A percentile compares a stretch with the other conserved stretches of the same genome.
Conservation (phyloP, 2,888 invertebrate genomes). For the Copidosoma aretas region DNA sequence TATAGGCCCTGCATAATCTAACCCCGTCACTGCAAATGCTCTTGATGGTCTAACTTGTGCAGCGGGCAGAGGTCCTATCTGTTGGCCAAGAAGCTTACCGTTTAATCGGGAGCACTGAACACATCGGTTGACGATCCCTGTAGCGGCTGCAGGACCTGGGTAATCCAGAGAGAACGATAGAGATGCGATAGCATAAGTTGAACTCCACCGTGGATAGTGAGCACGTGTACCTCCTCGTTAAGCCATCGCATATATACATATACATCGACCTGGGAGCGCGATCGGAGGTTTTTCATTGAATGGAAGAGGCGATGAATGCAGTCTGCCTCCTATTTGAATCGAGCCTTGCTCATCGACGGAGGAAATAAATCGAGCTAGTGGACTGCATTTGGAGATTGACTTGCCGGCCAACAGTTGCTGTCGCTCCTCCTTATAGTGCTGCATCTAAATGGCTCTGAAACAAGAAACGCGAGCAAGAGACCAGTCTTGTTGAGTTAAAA, state of each 20-base stretch:
- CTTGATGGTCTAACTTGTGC: background rate
- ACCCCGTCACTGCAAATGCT: background rate
- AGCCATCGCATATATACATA: background rate
- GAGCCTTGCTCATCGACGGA: background rate
- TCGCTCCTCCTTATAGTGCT: background rate
- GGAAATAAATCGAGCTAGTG: background rate
- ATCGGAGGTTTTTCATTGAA: background rate
- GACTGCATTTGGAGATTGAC: background rate
- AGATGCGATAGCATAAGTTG: background rate
- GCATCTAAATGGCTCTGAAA: background rate
- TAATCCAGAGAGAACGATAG: conserved; percentile 4
- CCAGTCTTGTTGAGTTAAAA: background rate
- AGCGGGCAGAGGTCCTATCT: conserved; percentile 2
- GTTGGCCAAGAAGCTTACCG: background rate
- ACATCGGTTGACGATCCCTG: background rate
- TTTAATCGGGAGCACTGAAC: background rate
- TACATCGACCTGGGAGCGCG: background rate
- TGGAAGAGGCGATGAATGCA: background rate
- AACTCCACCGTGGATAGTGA: conserved; percentile 1
- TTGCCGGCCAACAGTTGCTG: background rate
- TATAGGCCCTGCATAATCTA: conserved; percentile 13
- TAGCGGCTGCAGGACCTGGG: background rate
- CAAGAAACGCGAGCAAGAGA: background rate
- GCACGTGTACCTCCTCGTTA: background rate
- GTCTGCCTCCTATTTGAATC: conserved; percentile 2